Percentiles rank a stretch among this genome's conserved stretches.
Evolutionary conservation across 2,888 invertebrate species (phyloP).

Genomic region (Lamellibrachia satsuma): DNA sequence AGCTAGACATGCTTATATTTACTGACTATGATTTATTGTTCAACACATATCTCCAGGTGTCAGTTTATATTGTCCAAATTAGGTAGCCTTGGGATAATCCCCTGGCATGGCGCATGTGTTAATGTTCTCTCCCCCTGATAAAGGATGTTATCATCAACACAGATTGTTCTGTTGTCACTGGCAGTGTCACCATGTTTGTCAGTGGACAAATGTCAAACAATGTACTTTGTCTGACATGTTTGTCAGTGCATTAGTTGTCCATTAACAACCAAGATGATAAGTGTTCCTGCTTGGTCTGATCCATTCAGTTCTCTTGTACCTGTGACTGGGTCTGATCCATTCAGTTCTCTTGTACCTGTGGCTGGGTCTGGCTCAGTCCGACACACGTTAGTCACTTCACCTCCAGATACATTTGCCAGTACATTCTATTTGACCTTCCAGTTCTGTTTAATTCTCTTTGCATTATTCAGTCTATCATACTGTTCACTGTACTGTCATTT

Average conservation of each 20-base stretch:
- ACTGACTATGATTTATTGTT: background rate
- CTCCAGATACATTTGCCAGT: background rate
- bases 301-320: background rate
- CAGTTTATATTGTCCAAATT: background rate
- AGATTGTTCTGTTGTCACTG: background rate
- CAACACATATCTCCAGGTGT: background rate
- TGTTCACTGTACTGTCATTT: background rate
- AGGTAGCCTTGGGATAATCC: background rate
- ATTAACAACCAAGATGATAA: background rate
- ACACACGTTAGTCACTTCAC: background rate
- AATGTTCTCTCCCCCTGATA: background rate
- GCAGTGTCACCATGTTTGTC: background rate
- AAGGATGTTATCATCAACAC: background rate
- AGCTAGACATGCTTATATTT: background rate
- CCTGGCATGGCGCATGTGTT: background rate
- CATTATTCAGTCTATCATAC: too few species aligned
- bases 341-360: background rate
- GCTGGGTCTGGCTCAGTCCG: background rate
- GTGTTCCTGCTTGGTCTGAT: background rate
- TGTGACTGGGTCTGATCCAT: background rate
- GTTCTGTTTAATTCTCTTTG: too few species aligned
- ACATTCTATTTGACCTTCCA: background rate
- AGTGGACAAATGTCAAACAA: background rate
- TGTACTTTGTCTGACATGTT: background rate
- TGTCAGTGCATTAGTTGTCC: background rate